Evolutionary conservation across 2,888 invertebrate species (phyloP).

Genomic region (Malthinus flaveolus): DNA sequence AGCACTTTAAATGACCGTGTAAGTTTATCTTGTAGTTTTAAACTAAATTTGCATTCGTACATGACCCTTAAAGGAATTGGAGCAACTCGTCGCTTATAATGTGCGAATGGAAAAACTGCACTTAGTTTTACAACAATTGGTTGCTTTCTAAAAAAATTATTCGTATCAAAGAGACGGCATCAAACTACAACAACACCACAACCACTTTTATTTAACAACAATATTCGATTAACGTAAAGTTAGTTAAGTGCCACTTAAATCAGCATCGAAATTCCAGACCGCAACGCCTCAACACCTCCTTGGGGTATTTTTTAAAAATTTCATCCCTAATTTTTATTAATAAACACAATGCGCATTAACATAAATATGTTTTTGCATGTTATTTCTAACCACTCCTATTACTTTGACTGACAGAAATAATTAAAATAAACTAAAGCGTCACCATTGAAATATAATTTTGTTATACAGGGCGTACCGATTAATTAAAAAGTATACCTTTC

Average conservation of each 20-base stretch:
- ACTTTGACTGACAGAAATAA: conserved; percentile 36
- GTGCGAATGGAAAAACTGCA: conserved; percentile 22
- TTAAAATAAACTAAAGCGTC: conserved; percentile 37
- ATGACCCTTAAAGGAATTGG: conserved; percentile 26
- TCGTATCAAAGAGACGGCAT: too few relatives aligned
- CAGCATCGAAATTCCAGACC: too few relatives aligned
- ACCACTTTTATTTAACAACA: conserved; percentile 4
- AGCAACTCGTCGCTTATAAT: conserved; percentile 8
- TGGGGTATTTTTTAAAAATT: background rate
- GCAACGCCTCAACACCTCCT: background rate
- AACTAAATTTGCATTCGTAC: conserved; percentile 24
- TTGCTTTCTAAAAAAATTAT: too few relatives aligned
- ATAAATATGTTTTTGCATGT: conserved; percentile 17
- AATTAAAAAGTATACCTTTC: background rate
- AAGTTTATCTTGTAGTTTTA: background rate
- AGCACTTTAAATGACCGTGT: background rate
- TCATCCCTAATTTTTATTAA: background rate
- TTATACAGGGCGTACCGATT: conserved; percentile 10
- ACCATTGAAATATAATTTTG: conserved; percentile 9
- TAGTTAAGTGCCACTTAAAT: background rate
- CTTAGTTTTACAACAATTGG: background rate
- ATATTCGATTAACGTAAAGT: conserved; percentile 14
- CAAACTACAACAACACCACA: too few relatives aligned
- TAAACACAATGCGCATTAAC: conserved; percentile 17
- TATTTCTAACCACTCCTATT: conserved; percentile 23